Evolutionary conservation across 2,888 invertebrate genomes (phyloP).

Genomic region (Chrysina gloriosa): DNA sequence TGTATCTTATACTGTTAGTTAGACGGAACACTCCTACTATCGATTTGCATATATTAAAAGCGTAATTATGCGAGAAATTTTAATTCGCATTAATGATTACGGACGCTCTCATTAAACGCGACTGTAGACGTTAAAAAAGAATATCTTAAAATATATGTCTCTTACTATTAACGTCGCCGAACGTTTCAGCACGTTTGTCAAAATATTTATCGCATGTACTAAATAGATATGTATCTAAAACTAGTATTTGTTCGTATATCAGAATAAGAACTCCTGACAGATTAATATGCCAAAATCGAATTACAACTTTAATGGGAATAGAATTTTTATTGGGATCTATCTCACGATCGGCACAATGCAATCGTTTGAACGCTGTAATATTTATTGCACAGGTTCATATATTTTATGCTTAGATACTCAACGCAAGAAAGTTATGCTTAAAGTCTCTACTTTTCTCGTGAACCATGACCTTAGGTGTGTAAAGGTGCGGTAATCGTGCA

Average conservation of each 20-base stretch:
- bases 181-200: too few relatives aligned
- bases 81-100: slow-evolving; percentile 47
- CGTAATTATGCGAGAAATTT: slow-evolving; percentile 47
- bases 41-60: slow-evolving; percentile 55
- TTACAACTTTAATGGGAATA: slow-evolving; percentile 11
- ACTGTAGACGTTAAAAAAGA: neutral
- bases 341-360: slow-evolving; percentile 23
- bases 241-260: neutral
- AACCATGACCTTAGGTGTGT: slow-evolving; percentile 29
- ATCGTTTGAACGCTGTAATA: slow-evolving; percentile 15
- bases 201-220: neutral
- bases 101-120: slow-evolving; percentile 35
- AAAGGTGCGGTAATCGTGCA: slow-evolving; percentile 27
- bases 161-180: too few relatives aligned
- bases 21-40: slow-evolving; percentile 55
- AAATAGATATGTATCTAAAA: neutral
- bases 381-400: slow-evolving; percentile 14
- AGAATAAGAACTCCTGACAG: neutral
- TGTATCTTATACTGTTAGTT: slow-evolving; percentile 1
- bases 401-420: slow-evolving; percentile 17
- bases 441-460: slow-evolving; percentile 26
- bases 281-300: slow-evolving; percentile 10
- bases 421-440: slow-evolving; percentile 22
- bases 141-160: too few relatives aligned
- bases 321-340: slow-evolving; percentile 1